A percentile compares a stretch with the other conserved stretches of the same genome.
Conservation (phyloP, 2,888 invertebrate genomes). For the Steinernema hermaphroditum region DNA sequence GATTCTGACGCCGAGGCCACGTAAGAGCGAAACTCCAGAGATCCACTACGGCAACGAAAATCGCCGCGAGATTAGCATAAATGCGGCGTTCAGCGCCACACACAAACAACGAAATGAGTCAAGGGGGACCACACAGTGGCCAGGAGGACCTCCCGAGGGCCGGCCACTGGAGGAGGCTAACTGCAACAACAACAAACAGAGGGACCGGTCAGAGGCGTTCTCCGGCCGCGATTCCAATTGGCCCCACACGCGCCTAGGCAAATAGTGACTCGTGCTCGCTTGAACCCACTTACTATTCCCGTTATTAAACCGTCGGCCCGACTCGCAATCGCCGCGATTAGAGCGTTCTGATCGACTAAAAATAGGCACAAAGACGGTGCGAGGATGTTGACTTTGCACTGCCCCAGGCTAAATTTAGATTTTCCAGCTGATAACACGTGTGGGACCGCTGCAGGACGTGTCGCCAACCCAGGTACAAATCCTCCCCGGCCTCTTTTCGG, state of each 20-base stretch:
- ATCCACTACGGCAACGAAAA: neutral
- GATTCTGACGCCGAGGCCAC: slow-evolving; percentile 4
- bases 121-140: neutral
- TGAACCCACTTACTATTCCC: too few relatives aligned
- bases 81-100: neutral
- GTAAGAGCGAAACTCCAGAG: neutral
- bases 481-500: too few relatives aligned
- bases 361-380: neutral
- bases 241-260: slow-evolving; percentile 21
- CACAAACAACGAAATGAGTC: neutral
- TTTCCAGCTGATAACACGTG: neutral
- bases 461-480: too few relatives aligned
- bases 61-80: neutral
- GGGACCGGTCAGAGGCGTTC: slow-evolving; percentile 18
- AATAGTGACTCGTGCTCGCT: slow-evolving; percentile 24
- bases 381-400: slow-evolving; percentile 5
- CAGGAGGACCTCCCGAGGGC: neutral
- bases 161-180: neutral
- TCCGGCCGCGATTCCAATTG: slow-evolving; percentile 15
- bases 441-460: too few relatives aligned
- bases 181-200: slow-evolving; percentile 29
- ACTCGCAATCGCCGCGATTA: neutral
- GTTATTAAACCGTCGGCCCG: too few relatives aligned
- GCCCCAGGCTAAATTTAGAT: slow-evolving; percentile 25
- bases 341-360: slow-evolving; percentile 6